phyloP scores from a whole-genome alignment of 2,888 invertebrate species.

The Vandiemenella viatica region DNA sequence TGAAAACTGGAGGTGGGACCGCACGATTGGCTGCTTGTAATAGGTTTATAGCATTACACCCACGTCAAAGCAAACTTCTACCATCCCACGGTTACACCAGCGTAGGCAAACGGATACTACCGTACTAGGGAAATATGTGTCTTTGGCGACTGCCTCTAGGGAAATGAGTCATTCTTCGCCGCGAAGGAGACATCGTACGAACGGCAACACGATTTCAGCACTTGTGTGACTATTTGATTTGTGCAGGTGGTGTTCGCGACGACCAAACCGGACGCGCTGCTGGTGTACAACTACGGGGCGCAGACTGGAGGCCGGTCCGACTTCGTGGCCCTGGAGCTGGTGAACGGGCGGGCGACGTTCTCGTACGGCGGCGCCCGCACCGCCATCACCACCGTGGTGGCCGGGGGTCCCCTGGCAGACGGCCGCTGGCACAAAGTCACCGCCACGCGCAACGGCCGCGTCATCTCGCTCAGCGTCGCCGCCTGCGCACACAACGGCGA shows the following conservation, averaged over 20 bases:
- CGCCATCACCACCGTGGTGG: constrained; percentile 66
- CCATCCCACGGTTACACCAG: too few relatives aligned
- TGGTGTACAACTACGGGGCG: constrained; percentile 83
- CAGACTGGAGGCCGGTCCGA: constrained; percentile 80
- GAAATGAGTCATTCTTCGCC: too few relatives aligned
- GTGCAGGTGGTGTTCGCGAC: constrained; percentile 88
- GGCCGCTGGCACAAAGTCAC: constrained; percentile 86
- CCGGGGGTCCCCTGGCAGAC: constrained; percentile 54
- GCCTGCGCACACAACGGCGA: constrained; percentile 76
- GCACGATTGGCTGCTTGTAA: too few relatives aligned
- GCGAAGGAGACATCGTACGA: too few relatives aligned
- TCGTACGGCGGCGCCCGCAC: constrained; percentile 82
- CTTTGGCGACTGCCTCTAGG: too few relatives aligned
- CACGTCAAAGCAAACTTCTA: too few relatives aligned
- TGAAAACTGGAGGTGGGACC: too few relatives aligned
- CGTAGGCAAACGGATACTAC: too few relatives aligned
- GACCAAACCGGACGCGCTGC: constrained; percentile 65
- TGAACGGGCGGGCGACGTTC: constrained; percentile 70
- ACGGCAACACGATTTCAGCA: too few relatives aligned
- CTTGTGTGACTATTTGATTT: too few relatives aligned
- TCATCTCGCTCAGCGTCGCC: constrained; percentile 69
- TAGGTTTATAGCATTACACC: too few relatives aligned
- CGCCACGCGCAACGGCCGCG: constrained; percentile 77
- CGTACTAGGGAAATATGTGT: too few relatives aligned
- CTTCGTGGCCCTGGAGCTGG: constrained; percentile 80